Conservation (phyloP, 1,140 invertebrate genomes). For the Papilio dardanus region DNA sequence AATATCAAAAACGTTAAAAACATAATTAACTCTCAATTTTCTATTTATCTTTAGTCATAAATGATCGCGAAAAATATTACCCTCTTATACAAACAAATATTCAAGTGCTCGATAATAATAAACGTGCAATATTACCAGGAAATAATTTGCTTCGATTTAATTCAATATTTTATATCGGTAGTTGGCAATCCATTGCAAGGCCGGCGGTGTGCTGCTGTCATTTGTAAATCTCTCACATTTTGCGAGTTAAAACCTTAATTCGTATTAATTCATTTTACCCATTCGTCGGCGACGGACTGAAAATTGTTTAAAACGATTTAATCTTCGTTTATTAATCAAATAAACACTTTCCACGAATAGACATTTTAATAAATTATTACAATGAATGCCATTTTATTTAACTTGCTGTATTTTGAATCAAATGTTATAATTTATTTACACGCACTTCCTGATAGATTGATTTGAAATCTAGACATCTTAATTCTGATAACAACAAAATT, state of each 20-base stretch:
- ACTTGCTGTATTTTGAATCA: not conserved
- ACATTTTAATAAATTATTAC: not conserved
- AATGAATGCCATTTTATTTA: too few relatives aligned
- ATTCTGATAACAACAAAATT: too few relatives aligned
- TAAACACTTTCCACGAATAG: not conserved
- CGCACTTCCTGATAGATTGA: too few relatives aligned
- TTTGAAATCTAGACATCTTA: too few relatives aligned
- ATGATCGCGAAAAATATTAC: too few relatives aligned
- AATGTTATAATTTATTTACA: too few relatives aligned
- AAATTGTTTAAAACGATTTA: slow-evolving; percentile 10
- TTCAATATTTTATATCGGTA: not conserved
- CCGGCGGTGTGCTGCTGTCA: not conserved
- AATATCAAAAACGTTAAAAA: too few relatives aligned
- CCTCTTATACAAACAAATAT: too few relatives aligned
- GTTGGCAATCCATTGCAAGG: not conserved
- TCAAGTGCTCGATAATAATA: too few relatives aligned
- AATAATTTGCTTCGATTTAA: too few relatives aligned
- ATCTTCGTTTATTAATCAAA: not conserved
- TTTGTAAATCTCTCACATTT: slow-evolving; percentile 13
- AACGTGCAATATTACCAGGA: not conserved
- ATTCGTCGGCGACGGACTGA: not conserved
- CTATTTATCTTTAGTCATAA: too few relatives aligned
- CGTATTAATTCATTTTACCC: not conserved
- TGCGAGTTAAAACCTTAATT: slow-evolving; percentile 13
- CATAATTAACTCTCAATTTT: too few relatives aligned